Conservation (phyloP, 2,888 invertebrate species). For the Eurois occulta region DNA sequence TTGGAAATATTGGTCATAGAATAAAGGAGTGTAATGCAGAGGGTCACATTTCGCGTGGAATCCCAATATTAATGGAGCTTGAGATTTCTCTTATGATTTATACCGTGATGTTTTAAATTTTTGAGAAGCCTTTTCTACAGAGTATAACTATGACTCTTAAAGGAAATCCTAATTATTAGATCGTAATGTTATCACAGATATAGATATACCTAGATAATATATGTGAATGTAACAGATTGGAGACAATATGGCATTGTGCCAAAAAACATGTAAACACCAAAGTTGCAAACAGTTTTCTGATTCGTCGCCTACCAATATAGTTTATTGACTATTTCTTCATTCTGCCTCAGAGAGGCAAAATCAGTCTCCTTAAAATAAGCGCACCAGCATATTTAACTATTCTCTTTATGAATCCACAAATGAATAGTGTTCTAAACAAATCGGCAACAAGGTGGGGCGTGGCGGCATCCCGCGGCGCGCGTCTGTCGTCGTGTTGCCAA, state of each 20-base stretch:
- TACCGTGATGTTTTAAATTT: neutral
- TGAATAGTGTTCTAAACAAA: conserved; percentile 87
- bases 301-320: neutral
- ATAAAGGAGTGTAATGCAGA: conserved; percentile 17
- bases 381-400: conserved; percentile 14
- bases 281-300: neutral
- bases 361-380: neutral
- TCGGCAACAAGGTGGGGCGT: conserved; percentile 87
- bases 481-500: conserved; percentile 89
- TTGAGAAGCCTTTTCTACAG: neutral
- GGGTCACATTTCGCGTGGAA: neutral
- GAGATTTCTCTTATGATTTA: neutral
- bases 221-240: neutral
- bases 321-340: neutral
- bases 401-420: conserved; percentile 75
- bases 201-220: too few relatives aligned
- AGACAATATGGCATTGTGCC: neutral
- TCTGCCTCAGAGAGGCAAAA: conserved; percentile 54
- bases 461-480: conserved; percentile 86
- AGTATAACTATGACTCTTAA: neutral
- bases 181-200: too few relatives aligned
- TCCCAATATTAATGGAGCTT: neutral
- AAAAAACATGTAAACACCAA: neutral
- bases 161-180: neutral
- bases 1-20: conserved; percentile 68